Conservation (phyloP, 2,797 vertebrate species). For the Lindbergichthys nudifrons region DNA sequence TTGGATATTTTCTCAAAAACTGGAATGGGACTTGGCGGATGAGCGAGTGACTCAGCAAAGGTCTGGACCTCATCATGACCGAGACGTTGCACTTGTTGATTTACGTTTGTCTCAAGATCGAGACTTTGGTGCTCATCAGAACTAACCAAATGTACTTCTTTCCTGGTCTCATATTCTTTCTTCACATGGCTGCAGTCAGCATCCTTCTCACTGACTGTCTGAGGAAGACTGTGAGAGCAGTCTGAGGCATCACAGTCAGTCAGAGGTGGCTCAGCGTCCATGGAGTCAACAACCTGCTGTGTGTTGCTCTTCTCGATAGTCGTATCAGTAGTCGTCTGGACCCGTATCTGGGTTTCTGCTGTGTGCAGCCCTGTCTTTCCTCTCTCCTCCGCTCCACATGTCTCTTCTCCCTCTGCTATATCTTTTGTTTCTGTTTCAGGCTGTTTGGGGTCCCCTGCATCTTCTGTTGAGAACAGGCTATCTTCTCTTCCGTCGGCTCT, state of each 20-base stretch:
- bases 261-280: conserved; percentile 30
- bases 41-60: neutral
- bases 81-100: neutral
- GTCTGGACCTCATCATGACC: conserved; percentile 11
- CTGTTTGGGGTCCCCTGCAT: conserved; percentile 13
- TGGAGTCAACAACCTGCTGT: conserved; percentile 55
- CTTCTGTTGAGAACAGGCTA: conserved; percentile 31
- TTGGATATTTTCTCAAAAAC: neutral
- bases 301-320: conserved; percentile 36
- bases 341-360: conserved; percentile 45
- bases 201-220: conserved; percentile 35
- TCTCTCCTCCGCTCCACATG: conserved; percentile 57
- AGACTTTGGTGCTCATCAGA: conserved; percentile 3
- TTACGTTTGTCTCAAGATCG: neutral
- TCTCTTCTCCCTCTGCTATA: conserved; percentile 41
- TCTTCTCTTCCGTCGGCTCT: conserved; percentile 27
- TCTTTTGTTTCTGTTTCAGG: conserved; percentile 45
- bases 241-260: conserved; percentile 27
- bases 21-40: neutral
- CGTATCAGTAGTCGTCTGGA: conserved; percentile 58
- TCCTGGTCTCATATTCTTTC: neutral
- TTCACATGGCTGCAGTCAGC: conserved; percentile 10
- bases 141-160: neutral
- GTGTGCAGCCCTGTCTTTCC: conserved; percentile 60
- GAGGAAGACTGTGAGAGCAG: conserved; percentile 15